Evolutionary conservation across 2,888 invertebrate genomes (phyloP), one percentile per base, ranked within the genome.

Genomic region (Branchipolynoe longqiensis): DNA sequence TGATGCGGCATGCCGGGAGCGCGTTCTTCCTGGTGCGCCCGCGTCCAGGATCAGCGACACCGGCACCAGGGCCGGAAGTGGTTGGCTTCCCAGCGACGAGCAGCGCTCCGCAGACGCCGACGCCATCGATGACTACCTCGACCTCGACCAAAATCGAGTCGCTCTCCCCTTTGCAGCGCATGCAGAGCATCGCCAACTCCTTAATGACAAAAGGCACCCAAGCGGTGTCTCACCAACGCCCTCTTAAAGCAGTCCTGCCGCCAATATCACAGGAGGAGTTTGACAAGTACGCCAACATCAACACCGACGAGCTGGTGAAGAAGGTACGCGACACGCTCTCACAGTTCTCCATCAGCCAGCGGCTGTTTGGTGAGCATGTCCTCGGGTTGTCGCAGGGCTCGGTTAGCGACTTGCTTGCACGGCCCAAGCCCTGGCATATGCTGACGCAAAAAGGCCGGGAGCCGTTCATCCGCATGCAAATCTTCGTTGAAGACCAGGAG

Each of bases 381-480:
- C 95, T 99, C 86, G 94, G 94, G 3, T 89, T 94, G 84, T 93
- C 93, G 25, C 94, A 94, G 88, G 99, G 99, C 56, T 98, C 98
- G 3, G 99, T 99, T 0, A 99, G 98, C 74, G 99, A 99, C 94
- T 95, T 99, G 62, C 95, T 99, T 88, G 99, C 99, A 36, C 95
- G 99, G 83, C 99, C 99, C 54, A 99, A 99, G 93, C 98, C 99
- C 0, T 99, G 99, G 99, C 98, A 98, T 93, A 98, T 99, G 98
- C 95, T 99, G 82, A 99, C 99, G 22, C 98, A 98, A 93, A 99
- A 99, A 93, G 99, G 99, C 0, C 95, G 99, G 38, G 99, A 99
- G 88, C 94, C 94, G 8, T 94, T 94, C 89, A 93, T 94, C 59
- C 90, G 94, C 78, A 94, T 94, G 94, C 98, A 99, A 93, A 94